Conservation (phyloP, 2,113 vertebrate species). For the Xenopus tropicalis region DNA sequence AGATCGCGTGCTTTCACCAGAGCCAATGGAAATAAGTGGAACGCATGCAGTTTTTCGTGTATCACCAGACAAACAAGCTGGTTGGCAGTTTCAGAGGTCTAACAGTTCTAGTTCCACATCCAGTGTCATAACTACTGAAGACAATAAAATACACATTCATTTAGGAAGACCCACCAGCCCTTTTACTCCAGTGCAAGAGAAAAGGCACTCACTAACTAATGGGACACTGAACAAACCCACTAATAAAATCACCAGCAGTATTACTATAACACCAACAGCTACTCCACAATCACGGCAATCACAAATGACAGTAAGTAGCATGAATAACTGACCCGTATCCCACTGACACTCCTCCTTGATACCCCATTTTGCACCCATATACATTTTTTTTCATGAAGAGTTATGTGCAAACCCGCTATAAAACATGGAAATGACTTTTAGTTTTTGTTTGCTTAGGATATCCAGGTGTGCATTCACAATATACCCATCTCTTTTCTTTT, state of each 20-base stretch:
- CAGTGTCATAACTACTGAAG: slow-evolving; percentile 94
- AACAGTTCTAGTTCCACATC: slow-evolving; percentile 79
- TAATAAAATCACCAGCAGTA: slow-evolving; percentile 97
- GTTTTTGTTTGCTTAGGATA: slow-evolving; percentile 73
- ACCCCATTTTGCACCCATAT: slow-evolving; percentile 57
- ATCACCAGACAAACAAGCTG: slow-evolving; percentile 84
- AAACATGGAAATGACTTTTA: slow-evolving; percentile 62
- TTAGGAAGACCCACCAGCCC: slow-evolving; percentile 80
- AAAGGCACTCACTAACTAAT: slow-evolving; percentile 76
- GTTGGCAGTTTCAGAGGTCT: slow-evolving; percentile 89
- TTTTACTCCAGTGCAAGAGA: slow-evolving; percentile 71
- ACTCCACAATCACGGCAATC: slow-evolving; percentile 86
- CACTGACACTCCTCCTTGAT: slow-evolving; percentile 64
- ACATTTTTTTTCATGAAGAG: slow-evolving; percentile 66
- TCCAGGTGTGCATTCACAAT: slow-evolving; percentile 89
- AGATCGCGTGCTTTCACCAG: slow-evolving; percentile 72
- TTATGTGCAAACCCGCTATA: slow-evolving; percentile 76
- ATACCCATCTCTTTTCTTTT: slow-evolving; percentile 69
- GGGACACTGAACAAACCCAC: slow-evolving; percentile 75
- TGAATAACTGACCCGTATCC: slow-evolving; percentile 77
- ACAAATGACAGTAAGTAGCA: slow-evolving; percentile 99
- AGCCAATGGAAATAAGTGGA: slow-evolving; percentile 77
- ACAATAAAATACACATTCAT: slow-evolving; percentile 98
- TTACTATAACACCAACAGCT: slow-evolving; percentile 93
- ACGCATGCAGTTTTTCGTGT: slow-evolving; percentile 83